Percentiles rank a stretch among this genome's conserved stretches.
Conservation (phyloP, 2,113 vertebrate genomes). For the Tenebrosternarchus preto region DNA sequence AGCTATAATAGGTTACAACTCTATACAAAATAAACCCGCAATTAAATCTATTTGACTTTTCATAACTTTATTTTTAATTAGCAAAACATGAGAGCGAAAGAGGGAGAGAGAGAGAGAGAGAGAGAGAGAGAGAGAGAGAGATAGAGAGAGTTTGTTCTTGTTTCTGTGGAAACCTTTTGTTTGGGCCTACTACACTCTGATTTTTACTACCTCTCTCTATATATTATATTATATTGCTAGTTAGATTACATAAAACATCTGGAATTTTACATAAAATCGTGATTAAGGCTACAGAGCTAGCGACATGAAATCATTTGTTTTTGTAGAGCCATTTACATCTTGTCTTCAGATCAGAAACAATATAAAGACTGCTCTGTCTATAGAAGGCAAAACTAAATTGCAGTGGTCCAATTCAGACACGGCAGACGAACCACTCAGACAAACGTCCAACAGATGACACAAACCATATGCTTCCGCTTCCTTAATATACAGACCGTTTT, state of each 20-base stretch:
- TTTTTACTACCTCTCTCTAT: no score
- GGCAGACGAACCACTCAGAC: slow-evolving; percentile 29
- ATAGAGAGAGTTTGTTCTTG: no score
- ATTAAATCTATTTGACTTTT: neutral
- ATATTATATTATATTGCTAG: no score
- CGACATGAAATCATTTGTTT: slow-evolving; percentile 1
- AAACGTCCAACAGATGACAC: slow-evolving; percentile 15
- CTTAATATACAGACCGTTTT: slow-evolving; percentile 11
- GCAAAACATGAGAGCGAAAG: no score
- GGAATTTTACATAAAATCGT: no score
- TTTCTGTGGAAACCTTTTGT: no score
- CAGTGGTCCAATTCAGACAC: slow-evolving; percentile 1
- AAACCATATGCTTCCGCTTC: slow-evolving; percentile 28
- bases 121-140: no score
- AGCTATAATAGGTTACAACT: neutral
- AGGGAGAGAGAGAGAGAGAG: no score
- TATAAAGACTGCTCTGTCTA: neutral
- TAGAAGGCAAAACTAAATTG: slow-evolving; percentile 6
- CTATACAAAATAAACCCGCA: no score
- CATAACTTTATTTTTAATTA: no score
- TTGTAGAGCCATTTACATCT: neutral
- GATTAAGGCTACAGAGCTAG: neutral
- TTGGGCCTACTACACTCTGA: no score
- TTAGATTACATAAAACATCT: no score
- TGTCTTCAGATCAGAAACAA: neutral